These are phyloP conservation scores for Caenorhabditis becei DNA, from an alignment of 2,888 invertebrate genomes.

Conservation along the genomic window DNA sequence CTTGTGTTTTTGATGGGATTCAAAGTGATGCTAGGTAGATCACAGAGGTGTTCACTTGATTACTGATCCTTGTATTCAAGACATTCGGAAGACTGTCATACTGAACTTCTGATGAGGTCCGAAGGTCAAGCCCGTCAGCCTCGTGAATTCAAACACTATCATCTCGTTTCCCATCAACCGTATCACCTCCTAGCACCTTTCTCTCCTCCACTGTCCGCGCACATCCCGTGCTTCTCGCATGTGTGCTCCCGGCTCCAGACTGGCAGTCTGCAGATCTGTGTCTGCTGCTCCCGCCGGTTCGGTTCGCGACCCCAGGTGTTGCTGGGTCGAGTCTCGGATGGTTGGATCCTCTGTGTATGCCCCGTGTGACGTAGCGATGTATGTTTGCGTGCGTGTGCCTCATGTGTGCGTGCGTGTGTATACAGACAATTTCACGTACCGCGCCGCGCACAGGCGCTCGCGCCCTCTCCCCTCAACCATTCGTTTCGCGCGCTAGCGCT, in stretches of 20 bases:
- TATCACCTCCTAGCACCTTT: not conserved
- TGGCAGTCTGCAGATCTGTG: conserved; percentile 1
- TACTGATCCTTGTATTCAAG: too few relatives aligned
- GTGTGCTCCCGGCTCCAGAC: conserved; percentile 43
- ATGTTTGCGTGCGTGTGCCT: conserved; percentile 61
- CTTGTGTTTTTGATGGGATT: too few relatives aligned
- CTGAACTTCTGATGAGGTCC: too few relatives aligned
- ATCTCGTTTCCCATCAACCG: too few relatives aligned
- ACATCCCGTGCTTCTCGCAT: not conserved
- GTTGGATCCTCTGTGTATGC: conserved; percentile 49
- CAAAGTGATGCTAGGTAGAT: too few relatives aligned
- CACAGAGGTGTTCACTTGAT: too few relatives aligned
- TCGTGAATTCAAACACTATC: too few relatives aligned
- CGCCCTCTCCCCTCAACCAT: conserved; percentile 28
- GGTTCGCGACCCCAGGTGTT: conserved; percentile 58
- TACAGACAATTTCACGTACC: conserved; percentile 61
- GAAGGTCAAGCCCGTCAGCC: too few relatives aligned
- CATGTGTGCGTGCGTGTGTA: conserved; percentile 59
- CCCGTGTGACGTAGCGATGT: conserved; percentile 56
- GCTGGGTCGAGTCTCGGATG: conserved; percentile 21
- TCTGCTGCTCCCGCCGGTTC: conserved; percentile 41
- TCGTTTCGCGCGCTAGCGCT: conserved; percentile 33
- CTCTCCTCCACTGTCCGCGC: not conserved
- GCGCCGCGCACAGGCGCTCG: conserved; percentile 62
- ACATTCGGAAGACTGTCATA: too few relatives aligned